Base-by-base conservation (phyloP, 2,113 vertebrate genomes). In the Heteronetta atricapilla region DNA sequence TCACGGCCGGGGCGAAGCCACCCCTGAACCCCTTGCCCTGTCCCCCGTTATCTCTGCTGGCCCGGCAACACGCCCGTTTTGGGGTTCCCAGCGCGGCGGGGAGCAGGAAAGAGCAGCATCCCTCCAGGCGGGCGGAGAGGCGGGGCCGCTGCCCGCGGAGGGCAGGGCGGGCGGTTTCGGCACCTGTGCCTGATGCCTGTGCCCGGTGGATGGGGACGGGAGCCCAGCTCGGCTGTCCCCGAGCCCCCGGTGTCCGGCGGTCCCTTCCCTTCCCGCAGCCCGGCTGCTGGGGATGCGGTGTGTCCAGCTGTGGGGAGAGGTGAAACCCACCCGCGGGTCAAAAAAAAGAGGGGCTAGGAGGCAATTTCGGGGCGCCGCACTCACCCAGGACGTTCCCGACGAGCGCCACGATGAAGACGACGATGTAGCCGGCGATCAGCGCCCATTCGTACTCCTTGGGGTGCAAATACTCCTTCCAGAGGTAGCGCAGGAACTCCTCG, bases 381-480 rank as follows among this genome's bases (percentile, higher is more conserved):
- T 99, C 97, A 99, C 99, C 99, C 67, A 99, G 97, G 42, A 99
- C 98, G 92, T 99, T 99, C 91, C 99, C 99, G 26, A 99, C 92
- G 64, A 99, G 98, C 62, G 99, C 99, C 48, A 99, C 98, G 64
- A 99, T 97, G 95, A 99, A 99, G 8, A 99, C 99, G 40, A 99
- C 92, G 78, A 99, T 99, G 95, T 99, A 99, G 68, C 98, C 99
- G 29, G 98, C 98, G 53, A 99, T 99, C 50, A 99, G 98, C 38
- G 99, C 99, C 99, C 99, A 99, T 95, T 99, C 99, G 50, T 99
- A 99, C 91, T 99, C 98, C 79, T 99, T 99, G 11, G 99, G 99
- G 86, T 99, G 98, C 31, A 99, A 96, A 95, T 99, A 99, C 87
- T 99, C 99, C 79, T 97, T 98, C 99, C 99, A 99, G 89, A 99